Evolutionary conservation across 2,113 vertebrate genomes (phyloP), one percentile per base, ranked within the genome.

Genomic region (Notothenia rossii): DNA sequence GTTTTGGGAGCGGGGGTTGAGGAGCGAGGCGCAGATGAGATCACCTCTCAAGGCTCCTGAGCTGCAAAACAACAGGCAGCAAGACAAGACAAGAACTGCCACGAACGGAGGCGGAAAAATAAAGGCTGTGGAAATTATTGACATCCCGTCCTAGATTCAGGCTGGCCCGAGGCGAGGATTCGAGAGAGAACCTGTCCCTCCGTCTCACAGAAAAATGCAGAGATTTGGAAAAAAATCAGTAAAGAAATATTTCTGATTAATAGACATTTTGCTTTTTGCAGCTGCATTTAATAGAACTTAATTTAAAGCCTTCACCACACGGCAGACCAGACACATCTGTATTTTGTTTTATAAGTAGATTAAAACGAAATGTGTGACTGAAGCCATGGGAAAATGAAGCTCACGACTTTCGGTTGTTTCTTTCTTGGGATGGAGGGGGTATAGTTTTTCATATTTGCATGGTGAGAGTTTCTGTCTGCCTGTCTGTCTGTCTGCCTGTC

Each of bases 61-160:
- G 86, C 73, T 14, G 81, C 85, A 91, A 93, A 95, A 92, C 91
- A 92, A 91, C 88, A 79, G 76, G 83, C 77, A 89, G 90, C 91
- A 93, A 94, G 92, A 94, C 93, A 87, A 89, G 92, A 92, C 92
- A 91, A 89, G 90, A 91, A 88, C 70, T 54, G 88, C 84, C 80
- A 54, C 9, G 77, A 82, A 81, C 22, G 22, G 83, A 89, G 69
- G 73, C 70, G 79, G 75, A 88, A 89, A 92, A 91, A 91, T 85
- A 88, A 65, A 84, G 75, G 75, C 83, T 73, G 61, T 69, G 79
- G 69, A 91, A 90, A 88, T 90, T 79, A 88, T 88, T 80, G 89
- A 83, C 89, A 82, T 89, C 69, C 46, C 64, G 54, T 82, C 53
- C 75, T 62, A 73, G 77, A 83, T 86, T 79, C 64, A 56, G 58